These are phyloP conservation scores for Oxystoma pomonae DNA, from an alignment of 2,888 invertebrate species.

Conservation along the genomic window DNA sequence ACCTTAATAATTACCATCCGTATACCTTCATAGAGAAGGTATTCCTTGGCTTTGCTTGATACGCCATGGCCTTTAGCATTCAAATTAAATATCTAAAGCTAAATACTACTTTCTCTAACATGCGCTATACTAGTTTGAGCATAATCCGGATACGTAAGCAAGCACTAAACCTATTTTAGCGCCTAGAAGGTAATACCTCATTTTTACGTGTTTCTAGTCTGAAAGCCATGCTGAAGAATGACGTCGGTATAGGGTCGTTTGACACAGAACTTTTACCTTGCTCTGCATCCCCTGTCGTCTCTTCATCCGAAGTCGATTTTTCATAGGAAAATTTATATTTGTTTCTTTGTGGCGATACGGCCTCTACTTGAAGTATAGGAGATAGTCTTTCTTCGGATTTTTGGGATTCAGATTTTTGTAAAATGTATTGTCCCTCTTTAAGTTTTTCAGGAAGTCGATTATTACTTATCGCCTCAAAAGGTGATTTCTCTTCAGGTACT, in stretches of 20 bases:
- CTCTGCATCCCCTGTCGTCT: conserved; percentile 28
- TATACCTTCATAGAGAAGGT: too few species aligned
- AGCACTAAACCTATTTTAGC: conserved; percentile 13
- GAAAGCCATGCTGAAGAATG: conserved; percentile 53
- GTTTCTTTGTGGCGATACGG: conserved; percentile 44
- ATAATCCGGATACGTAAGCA: conserved; percentile 10
- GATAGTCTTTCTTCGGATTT: conserved; percentile 41
- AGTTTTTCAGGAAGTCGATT: too few species aligned
- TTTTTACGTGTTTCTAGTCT: conserved; percentile 46
- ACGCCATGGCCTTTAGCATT: too few species aligned
- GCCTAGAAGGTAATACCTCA: conserved; percentile 43
- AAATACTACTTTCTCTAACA: too few species aligned
- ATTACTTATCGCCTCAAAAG: too few species aligned
- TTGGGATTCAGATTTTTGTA: conserved; percentile 10
- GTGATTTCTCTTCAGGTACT: too few species aligned
- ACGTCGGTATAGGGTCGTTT: conserved; percentile 45
- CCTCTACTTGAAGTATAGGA: conserved; percentile 46
- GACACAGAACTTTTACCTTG: conserved; percentile 48
- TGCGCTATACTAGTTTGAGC: conserved; percentile 40
- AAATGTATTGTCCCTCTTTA: conserved; percentile 7
- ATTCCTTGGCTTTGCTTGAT: too few species aligned
- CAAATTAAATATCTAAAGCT: too few species aligned
- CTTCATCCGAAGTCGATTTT: conserved; percentile 12
- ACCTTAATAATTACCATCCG: too few species aligned
- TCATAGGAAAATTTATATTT: conserved; percentile 44